Conservation (phyloP, 2,888 invertebrate genomes). For the Tipula helvola region DNA sequence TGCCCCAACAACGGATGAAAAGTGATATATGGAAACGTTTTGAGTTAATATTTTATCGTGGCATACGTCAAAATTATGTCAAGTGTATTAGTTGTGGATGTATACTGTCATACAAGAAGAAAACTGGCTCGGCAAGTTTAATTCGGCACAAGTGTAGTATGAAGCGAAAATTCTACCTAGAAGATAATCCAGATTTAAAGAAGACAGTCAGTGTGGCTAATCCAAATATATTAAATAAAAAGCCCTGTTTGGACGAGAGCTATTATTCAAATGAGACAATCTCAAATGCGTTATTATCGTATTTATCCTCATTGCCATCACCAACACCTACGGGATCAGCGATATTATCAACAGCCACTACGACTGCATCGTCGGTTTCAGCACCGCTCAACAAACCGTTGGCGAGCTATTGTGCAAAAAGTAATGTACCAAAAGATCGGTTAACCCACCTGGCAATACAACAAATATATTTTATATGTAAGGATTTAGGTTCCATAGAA, state of each 20-base stretch:
- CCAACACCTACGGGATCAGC: background rate
- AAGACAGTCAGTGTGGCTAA: background rate
- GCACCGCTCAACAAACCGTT: background rate
- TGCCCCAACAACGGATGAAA: slow-evolving; percentile 6
- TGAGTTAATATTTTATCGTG: slow-evolving; percentile 16
- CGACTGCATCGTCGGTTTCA: background rate
- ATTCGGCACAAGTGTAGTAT: slow-evolving; percentile 16
- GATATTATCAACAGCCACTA: background rate
- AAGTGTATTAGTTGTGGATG: slow-evolving; percentile 15
- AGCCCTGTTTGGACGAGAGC: background rate
- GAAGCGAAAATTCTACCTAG: background rate
- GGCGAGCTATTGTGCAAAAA: background rate
- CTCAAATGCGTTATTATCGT: background rate
- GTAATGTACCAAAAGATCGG: slow-evolving; percentile 5
- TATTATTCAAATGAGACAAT: slow-evolving; percentile 6
- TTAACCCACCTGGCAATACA: slow-evolving; percentile 8
- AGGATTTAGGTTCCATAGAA: slow-evolving; percentile 11
- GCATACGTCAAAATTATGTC: slow-evolving; percentile 15
- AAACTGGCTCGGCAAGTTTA: slow-evolving; percentile 16
- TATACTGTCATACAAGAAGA: slow-evolving; percentile 15
- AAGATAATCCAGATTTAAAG: background rate
- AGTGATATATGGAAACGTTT: slow-evolving; percentile 17
- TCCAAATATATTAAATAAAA: background rate
- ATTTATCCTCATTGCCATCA: background rate
- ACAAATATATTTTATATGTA: slow-evolving; percentile 9